These are phyloP conservation scores for Puffinus mauretanicus DNA, from an alignment of 2,113 vertebrate species.

Conservation along the genomic window DNA sequence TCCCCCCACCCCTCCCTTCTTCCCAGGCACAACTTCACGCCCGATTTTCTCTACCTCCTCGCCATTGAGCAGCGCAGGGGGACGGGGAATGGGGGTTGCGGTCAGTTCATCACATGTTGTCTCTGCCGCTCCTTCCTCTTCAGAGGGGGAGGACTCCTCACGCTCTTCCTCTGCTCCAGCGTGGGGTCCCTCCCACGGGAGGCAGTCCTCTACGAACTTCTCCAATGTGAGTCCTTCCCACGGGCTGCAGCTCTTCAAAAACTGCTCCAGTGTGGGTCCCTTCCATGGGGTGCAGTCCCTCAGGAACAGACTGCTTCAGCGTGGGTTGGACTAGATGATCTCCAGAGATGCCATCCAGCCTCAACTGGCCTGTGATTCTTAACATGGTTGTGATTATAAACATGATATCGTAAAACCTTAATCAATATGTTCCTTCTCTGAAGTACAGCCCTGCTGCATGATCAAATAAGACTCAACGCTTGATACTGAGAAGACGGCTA, in stretches of 20 bases:
- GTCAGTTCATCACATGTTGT: neutral
- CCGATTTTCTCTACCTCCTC: neutral
- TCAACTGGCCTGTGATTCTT: neutral
- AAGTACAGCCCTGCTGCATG: neutral
- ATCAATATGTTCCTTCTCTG: neutral
- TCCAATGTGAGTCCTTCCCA: neutral
- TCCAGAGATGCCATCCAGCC: neutral
- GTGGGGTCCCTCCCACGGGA: neutral
- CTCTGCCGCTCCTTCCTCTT: neutral
- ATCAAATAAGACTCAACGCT: neutral
- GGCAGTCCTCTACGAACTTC: neutral
- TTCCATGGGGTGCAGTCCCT: neutral
- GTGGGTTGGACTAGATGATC: neutral
- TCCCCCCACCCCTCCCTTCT: neutral
- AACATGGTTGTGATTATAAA: neutral
- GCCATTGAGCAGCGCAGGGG: neutral
- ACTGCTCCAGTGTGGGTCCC: neutral
- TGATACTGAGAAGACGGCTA: neutral
- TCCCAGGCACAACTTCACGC: neutral
- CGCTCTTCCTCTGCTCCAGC: neutral
- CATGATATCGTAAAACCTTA: neutral
- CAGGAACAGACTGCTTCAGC: neutral
- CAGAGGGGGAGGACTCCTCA: neutral
- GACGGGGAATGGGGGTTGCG: neutral
- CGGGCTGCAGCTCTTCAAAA: neutral